A percentile compares a stretch with the other conserved stretches of the same genome.
Evolutionary conservation across 2,888 invertebrate genomes (phyloP).

Genomic region (Megalurothrips usitatus): DNA sequence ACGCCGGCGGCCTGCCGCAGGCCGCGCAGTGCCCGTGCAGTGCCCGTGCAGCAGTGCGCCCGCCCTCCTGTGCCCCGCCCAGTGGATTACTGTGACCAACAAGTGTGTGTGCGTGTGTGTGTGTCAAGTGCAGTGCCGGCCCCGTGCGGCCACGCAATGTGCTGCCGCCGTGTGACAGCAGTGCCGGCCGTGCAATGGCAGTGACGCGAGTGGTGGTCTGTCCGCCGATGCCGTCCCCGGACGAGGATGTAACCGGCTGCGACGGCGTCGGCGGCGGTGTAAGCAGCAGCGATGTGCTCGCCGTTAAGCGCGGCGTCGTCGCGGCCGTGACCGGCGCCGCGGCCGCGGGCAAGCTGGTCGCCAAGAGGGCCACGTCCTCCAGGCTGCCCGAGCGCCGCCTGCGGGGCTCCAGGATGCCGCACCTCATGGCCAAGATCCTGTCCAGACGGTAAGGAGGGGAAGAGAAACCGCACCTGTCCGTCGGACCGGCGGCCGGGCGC

Average conservation of each 20-base stretch:
- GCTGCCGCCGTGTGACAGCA: not conserved
- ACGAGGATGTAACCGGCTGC: not conserved
- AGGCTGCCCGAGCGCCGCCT: constrained; percentile 4
- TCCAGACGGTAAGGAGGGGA: constrained; percentile 29
- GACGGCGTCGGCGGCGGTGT: not conserved
- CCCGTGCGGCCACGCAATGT: not conserved
- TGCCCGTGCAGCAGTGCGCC: no score
- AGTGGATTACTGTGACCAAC: no score
- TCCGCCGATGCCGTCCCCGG: not conserved
- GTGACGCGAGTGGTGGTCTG: not conserved
- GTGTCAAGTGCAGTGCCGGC: not conserved
- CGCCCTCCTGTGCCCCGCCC: no score
- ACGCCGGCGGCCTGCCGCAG: no score
- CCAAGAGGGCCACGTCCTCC: not conserved
- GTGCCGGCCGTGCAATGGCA: not conserved
- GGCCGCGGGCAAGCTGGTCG: not conserved
- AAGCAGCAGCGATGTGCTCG: not conserved
- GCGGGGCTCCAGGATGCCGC: constrained; percentile 12
- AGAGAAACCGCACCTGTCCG: no score
- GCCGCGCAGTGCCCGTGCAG: no score
- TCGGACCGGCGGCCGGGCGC: not conserved
- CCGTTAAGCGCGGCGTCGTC: not conserved
- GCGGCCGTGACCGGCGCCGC: not conserved
- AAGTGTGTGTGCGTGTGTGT: not conserved
- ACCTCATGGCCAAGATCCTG: constrained; percentile 39